phyloP scores from a whole-genome alignment of 2,797 vertebrate genomes.

The Clarias laeviceps region DNA sequence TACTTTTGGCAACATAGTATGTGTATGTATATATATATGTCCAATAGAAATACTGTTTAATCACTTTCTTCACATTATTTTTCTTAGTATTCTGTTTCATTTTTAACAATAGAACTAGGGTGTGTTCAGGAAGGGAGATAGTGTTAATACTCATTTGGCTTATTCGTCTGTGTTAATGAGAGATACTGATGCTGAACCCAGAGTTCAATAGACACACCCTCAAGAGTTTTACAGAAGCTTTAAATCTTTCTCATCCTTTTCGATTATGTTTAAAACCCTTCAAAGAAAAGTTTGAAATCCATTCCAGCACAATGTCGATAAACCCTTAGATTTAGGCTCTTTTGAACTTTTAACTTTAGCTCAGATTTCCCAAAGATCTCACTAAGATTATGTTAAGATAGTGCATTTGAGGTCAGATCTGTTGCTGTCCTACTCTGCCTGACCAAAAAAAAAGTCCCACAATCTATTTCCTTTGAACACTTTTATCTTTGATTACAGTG shows the following conservation, averaged over 20 bases:
- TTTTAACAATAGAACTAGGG: not conserved
- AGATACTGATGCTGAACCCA: not conserved
- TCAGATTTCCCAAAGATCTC: not conserved
- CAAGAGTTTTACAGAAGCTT: not conserved
- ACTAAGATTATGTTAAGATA: not conserved
- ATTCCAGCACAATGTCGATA: not conserved
- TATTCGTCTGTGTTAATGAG: not conserved
- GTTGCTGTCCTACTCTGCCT: not conserved
- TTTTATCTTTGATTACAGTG: no score
- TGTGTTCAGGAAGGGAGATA: not conserved
- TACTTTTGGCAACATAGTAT: no score
- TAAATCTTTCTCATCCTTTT: conserved; percentile 1
- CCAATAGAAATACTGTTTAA: not conserved
- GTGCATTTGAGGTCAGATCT: not conserved
- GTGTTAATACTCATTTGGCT: not conserved
- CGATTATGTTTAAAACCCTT: not conserved
- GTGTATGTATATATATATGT: not conserved
- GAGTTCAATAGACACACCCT: not conserved
- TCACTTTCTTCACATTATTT: not conserved
- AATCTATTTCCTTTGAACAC: no score
- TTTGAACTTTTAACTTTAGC: conserved; percentile 20
- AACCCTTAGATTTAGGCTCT: not conserved
- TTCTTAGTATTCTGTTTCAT: not conserved
- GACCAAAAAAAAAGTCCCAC: no score
- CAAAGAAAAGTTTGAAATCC: conserved; percentile 14